These are phyloP conservation scores for Hippasteria phrygiana DNA, from an alignment of 53 echinoderm and acorn worm species.

Conservation along the genomic window DNA sequence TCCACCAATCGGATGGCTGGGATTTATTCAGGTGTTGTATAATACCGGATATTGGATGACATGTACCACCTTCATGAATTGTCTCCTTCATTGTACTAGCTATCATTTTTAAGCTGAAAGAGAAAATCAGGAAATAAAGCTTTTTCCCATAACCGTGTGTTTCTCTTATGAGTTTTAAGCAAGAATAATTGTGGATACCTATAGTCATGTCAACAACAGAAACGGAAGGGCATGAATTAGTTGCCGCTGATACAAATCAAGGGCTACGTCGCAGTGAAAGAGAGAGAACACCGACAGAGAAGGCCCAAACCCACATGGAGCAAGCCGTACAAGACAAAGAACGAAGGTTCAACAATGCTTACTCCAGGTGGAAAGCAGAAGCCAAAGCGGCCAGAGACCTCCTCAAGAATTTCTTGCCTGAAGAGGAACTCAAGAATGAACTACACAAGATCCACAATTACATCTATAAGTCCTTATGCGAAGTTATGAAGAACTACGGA, in stretches of 20 bases:
- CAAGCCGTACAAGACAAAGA: slow-evolving; percentile 30
- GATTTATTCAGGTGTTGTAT: too few species aligned
- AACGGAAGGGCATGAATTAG: background rate
- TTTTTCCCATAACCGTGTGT: too few species aligned
- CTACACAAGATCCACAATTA: background rate
- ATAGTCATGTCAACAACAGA: slow-evolving; percentile 14
- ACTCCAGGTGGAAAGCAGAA: slow-evolving; percentile 36
- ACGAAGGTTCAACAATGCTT: slow-evolving; percentile 40
- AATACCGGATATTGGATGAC: too few species aligned
- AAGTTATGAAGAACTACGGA: background rate
- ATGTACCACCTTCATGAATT: too few species aligned
- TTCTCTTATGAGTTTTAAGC: too few species aligned
- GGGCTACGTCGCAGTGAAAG: slow-evolving; percentile 7
- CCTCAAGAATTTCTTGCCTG: slow-evolving; percentile 3
- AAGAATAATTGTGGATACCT: background rate
- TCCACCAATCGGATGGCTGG: too few species aligned
- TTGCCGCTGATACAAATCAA: slow-evolving; percentile 4
- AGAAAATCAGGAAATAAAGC: too few species aligned
- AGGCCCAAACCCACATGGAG: slow-evolving; percentile 22
- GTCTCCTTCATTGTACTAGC: too few species aligned
- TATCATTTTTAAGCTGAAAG: too few species aligned
- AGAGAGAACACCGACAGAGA: slow-evolving; percentile 6
- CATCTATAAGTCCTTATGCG: background rate
- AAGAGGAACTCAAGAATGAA: slow-evolving; percentile 21
- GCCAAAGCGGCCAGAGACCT: background rate